Percentiles rank a stretch among this genome's conserved stretches.
phyloP scores from a whole-genome alignment of 2,797 vertebrate species.

The Etheostoma perlongum region DNA sequence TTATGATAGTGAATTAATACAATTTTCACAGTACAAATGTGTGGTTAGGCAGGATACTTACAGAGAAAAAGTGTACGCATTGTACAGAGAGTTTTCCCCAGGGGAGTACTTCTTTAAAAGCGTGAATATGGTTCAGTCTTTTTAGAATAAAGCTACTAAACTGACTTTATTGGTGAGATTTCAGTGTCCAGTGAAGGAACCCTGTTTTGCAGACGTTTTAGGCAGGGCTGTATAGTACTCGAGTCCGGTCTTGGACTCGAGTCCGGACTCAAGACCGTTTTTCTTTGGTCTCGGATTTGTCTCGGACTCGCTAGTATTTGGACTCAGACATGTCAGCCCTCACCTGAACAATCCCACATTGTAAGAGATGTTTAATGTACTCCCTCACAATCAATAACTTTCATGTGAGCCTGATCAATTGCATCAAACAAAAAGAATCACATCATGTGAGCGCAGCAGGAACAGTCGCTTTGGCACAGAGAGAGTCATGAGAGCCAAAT shows the following conservation, averaged over 20 bases:
- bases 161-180: neutral
- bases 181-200: neutral
- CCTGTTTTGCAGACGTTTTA: neutral
- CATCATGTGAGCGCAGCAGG: constrained; percentile 39
- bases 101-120: neutral
- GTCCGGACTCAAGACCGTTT: no score
- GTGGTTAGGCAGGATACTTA: no score
- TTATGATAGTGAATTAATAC: no score
- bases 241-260: no score
- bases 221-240: neutral
- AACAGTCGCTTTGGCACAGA: neutral
- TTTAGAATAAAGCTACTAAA: neutral
- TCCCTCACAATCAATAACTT: constrained; percentile 15
- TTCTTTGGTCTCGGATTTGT: no score
- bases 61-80: neutral
- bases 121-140: neutral
- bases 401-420: constrained; percentile 53
- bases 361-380: neutral
- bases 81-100: neutral
- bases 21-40: no score
- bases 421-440: constrained; percentile 17
- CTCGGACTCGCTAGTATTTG: no score
- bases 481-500: constrained; percentile 37
- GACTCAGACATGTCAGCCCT: no score
- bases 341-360: neutral